Evolutionary conservation across 2,888 invertebrate species (phyloP), one percentile per base, ranked within the genome.

Genomic region (Mycalesis mineus): DNA sequence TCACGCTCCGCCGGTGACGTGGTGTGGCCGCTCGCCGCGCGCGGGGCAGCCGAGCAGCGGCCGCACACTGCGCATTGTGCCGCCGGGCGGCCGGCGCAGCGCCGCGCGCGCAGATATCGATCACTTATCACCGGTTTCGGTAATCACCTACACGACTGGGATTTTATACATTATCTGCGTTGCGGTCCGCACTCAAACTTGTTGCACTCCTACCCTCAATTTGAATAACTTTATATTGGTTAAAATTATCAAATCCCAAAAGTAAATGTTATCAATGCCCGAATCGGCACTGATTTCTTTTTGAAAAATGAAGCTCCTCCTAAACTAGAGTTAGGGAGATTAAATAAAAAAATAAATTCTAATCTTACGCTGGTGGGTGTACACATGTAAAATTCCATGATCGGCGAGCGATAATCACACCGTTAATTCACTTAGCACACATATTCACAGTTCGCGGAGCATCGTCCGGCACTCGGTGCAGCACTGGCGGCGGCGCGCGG

Each of bases 401-500:
- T 74, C 70, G 77, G 62, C 68, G 73, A 75, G 70, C 73, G 75
- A 74, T 73, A 77, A 77, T 78, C 86, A 88, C 85, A 76, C 76
- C 75, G 68, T 73, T 65, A 77, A 78, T 73, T 80, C 88, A 88
- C 88, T 82, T 76, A 77, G 74, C 85, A 88, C 87, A 75, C 73
- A 76, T 73, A 83, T 81, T 79, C 86, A 87, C 87, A 84, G 77
- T 77, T 72, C 71, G 75, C 70, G 72, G 65, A 66, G 68, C 75
- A 70, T 73, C 66, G 70, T 71, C 72, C 67, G 75, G 74, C 74
- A 74, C 70, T 76, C 65, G 73, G 73, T 84, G 69, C 77, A 80
- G 80, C 88, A 88, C 86, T 81, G 85, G 76, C 73, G 71, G 74
- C 74, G 70, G 77, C 71, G 71, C 73, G 78, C 77, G 74, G 79